phyloP scores from a whole-genome alignment of 2,113 vertebrate genomes.

The Lampris megalopsis region DNA sequence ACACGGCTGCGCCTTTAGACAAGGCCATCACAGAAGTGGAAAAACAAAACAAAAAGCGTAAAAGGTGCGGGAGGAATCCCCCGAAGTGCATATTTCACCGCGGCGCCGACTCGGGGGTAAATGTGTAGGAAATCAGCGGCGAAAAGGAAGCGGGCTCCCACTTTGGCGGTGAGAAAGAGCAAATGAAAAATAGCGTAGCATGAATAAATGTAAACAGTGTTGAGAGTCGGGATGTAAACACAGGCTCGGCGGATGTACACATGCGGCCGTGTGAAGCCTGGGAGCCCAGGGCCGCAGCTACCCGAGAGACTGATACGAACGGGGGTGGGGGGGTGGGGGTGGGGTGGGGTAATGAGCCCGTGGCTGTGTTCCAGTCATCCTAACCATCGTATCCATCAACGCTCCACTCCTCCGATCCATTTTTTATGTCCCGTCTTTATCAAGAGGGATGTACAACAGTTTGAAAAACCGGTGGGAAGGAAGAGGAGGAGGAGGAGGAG shows the following conservation, averaged over 20 bases:
- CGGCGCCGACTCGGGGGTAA: constrained; percentile 36
- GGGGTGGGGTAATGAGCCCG: constrained; percentile 45
- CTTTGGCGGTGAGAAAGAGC: constrained; percentile 22
- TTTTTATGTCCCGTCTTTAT: background rate
- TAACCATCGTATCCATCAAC: background rate
- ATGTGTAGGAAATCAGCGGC: constrained; percentile 41
- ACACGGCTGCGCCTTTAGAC: constrained; percentile 60
- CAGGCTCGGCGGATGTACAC: constrained; percentile 24
- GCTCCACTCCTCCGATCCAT: constrained; percentile 13
- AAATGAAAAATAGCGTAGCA: constrained; percentile 37
- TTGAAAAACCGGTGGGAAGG: too few species aligned
- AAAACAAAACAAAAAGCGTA: constrained; percentile 37
- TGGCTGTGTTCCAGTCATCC: constrained; percentile 21
- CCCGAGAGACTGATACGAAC: constrained; percentile 17
- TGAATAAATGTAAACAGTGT: constrained; percentile 61
- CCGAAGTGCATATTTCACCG: constrained; percentile 32
- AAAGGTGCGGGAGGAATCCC: constrained; percentile 15
- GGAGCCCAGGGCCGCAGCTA: constrained; percentile 5
- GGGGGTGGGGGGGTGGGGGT: too few species aligned
- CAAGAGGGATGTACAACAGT: too few species aligned
- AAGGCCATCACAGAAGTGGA: constrained; percentile 41
- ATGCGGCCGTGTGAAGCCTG: constrained; percentile 38
- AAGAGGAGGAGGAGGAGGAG: too few species aligned
- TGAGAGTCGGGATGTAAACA: constrained; percentile 47
- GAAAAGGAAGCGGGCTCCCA: constrained; percentile 34